These are phyloP conservation scores for Malurus splendens DNA, from an alignment of 2,797 vertebrate genomes.

Conservation along the genomic window DNA sequence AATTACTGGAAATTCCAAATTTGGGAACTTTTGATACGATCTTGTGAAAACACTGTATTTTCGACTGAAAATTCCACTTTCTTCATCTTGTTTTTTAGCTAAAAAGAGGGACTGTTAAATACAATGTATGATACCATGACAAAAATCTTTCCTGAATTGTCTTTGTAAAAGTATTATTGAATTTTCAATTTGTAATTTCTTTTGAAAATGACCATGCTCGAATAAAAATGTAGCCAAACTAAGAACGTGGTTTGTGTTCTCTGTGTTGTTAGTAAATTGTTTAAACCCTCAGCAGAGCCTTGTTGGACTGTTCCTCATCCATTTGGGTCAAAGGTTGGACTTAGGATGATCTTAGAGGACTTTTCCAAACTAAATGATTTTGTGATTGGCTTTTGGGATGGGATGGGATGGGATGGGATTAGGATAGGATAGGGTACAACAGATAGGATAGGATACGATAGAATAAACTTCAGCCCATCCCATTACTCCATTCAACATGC, in stretches of 20 bases:
- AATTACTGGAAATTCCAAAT: constrained; percentile 99
- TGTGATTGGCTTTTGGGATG: background rate
- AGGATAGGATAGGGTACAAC: background rate
- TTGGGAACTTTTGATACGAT: constrained; percentile 99
- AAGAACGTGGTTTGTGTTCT: constrained; percentile 73
- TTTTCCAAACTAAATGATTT: background rate
- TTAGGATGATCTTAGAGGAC: background rate
- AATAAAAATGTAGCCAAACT: constrained; percentile 99
- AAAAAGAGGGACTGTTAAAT: constrained; percentile 99
- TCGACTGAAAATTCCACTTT: constrained; percentile 99
- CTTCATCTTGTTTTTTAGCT: constrained; percentile 99
- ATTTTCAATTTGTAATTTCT: constrained; percentile 99
- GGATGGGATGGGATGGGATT: background rate
- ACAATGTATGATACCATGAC: constrained; percentile 99
- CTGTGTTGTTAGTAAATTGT: constrained; percentile 40
- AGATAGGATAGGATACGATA: background rate
- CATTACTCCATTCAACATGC: background rate
- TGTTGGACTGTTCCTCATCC: background rate
- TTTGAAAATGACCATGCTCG: constrained; percentile 99
- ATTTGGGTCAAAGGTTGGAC: background rate
- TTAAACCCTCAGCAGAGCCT: background rate
- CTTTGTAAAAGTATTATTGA: constrained; percentile 99
- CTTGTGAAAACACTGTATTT: constrained; percentile 99
- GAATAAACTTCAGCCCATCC: background rate
- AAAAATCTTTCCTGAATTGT: constrained; percentile 99